Evolutionary conservation across 2,113 vertebrate species (phyloP), one percentile per base, ranked within the genome.

Genomic region (Spea bombifrons): DNA sequence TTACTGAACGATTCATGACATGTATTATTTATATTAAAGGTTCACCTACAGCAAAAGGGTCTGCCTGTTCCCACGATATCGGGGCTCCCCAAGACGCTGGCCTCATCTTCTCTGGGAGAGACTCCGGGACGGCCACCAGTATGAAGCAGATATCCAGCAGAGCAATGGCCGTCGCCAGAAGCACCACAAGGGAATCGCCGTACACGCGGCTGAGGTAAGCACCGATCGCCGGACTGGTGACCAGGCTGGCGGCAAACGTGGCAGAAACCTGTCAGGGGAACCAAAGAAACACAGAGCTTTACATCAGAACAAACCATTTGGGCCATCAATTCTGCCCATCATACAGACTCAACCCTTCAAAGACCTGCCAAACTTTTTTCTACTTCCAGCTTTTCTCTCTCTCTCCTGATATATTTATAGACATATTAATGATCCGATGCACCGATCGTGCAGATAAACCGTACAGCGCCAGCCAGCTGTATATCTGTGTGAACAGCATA

Each of bases 11-110:
- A n/a, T n/a, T n/a, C n/a, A n/a, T n/a, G n/a, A n/a, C 30, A 30
- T 30, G 30, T 30, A 30, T 30, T 30, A 30, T 30, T 30, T 30
- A 30, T 30, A 30, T 30, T 68, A 78, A 57, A 45, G 0, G 48
- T 3, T 10, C 13, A 84, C 91, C 91, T 88, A 94, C 94, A 16
- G 94, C 93, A 82, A 96, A 96, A 8, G 94, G 94, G 82, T 96
- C 94, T 2, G 94, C 94, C 85, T 96, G 94, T 45, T 96, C 94
- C 94, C 94, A 96, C 0, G 94, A 96, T 75, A 95, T 95, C 66
- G 94, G 94, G 0, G 94, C 94, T 76, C 94, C 94, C 94, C 94
- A 96, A 0, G 94, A 94, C 0, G 93, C 94, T 0, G 94, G 94
- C 61, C 94, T 85, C 93, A 96, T 95, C 86, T 96, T 96, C 89